These are phyloP conservation scores for Miltochrista miniata DNA, from an alignment of 2,888 invertebrate genomes.

Conservation along the genomic window DNA sequence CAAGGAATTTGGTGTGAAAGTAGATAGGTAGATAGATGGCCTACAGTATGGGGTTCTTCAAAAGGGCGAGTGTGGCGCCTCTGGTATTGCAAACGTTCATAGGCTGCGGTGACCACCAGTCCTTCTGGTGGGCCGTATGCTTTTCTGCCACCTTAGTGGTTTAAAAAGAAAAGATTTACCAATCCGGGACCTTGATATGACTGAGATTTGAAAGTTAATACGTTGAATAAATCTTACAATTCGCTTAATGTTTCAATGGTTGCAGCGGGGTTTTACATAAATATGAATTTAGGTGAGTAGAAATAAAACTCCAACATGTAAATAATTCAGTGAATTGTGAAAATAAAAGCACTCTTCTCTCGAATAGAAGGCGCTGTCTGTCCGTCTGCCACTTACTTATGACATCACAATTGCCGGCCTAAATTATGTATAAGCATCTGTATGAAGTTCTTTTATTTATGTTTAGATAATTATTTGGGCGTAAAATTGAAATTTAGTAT, in stretches of 20 bases:
- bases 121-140: too few species aligned
- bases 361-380: slow-evolving; percentile 56
- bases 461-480: slow-evolving; percentile 16
- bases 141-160: too few species aligned
- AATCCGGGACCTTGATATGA: too few species aligned
- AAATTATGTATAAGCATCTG: slow-evolving; percentile 38
- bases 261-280: slow-evolving; percentile 10
- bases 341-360: slow-evolving; percentile 65
- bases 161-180: too few species aligned
- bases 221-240: too few species aligned
- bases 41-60: too few species aligned
- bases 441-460: slow-evolving; percentile 21
- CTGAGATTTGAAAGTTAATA: too few species aligned
- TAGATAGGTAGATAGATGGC: too few species aligned
- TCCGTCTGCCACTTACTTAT: slow-evolving; percentile 72
- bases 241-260: background rate
- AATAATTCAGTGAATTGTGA: slow-evolving; percentile 67
- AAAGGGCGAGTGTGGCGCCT: too few species aligned
- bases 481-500: background rate
- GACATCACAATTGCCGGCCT: slow-evolving; percentile 48
- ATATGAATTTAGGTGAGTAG: slow-evolving; percentile 49
- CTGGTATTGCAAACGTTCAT: too few species aligned
- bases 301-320: slow-evolving; percentile 51
- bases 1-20: too few species aligned
- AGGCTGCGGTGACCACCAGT: too few species aligned